Evolutionary conservation across 2,113 vertebrate species (phyloP), one percentile per base, ranked within the genome.

Genomic region (Garra rufa): DNA sequence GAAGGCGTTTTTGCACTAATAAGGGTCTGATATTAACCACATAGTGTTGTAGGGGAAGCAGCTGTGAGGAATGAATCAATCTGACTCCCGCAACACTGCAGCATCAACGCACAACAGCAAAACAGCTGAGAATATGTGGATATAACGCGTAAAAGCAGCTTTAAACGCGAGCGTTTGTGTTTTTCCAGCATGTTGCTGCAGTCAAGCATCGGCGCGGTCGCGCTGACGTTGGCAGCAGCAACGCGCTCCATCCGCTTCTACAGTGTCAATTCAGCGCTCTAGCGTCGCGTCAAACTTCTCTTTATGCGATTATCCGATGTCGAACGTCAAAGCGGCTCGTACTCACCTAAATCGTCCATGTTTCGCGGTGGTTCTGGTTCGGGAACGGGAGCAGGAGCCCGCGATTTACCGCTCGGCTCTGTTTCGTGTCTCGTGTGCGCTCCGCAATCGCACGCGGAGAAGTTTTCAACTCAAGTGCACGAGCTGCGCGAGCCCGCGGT

Each of bases 401-500:
- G 30, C 13, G 75, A 24, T 44, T 79, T 9, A 7, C 77, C 14
- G 57, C 41, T 15, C 6, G 13, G 8, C 41, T 44, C 4, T 21
- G 55, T 44, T 44, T 78, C 38, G 55, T 43, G 41, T 41, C 59
- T 61, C 76, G 76, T 71, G 34, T 43, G 69, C 55, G 55, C 52
- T 65, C 77, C 59, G 77, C 41, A 44, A 46, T 28, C 8, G 15
- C 77, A 65, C 77, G 77, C 77, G 41, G 77, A 86, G 76, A 88
- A 88, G 76, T 84, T 88, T 88, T 83, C 61, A 79, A 88, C 63
- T 82, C 30, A 34, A 46, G 77, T 46, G 81, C 59, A 61, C 82
- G 52, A 67, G 85, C 85, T 50, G 77, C 77, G 59, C 59, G 81
- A 76, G 61, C 70, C 43, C 55, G 87, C 38, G 46, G n/a, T 24